A percentile compares a stretch with the other conserved stretches of the same genome.
These are phyloP conservation scores for Sciaenops ocellatus DNA, from an alignment of 2,797 vertebrate genomes.

Conservation along the genomic window DNA sequence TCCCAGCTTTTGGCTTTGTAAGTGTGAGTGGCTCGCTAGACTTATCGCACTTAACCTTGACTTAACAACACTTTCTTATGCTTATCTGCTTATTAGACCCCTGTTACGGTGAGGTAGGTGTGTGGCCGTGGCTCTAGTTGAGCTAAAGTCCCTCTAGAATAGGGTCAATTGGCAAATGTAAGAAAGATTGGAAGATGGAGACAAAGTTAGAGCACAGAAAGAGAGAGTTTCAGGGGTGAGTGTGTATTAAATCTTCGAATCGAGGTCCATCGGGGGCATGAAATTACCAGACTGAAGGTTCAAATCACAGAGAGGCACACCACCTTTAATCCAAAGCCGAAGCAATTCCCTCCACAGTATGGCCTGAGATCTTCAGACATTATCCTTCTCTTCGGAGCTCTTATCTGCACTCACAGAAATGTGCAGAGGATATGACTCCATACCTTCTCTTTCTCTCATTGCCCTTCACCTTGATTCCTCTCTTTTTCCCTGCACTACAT, in stretches of 20 bases:
- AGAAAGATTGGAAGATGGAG: slow-evolving; percentile 6
- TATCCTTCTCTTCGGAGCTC: slow-evolving; percentile 26
- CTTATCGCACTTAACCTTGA: slow-evolving; percentile 9
- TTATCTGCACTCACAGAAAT: slow-evolving; percentile 52
- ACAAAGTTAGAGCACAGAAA: slow-evolving; percentile 13
- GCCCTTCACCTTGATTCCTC: slow-evolving; percentile 20
- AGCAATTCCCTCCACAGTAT: slow-evolving; percentile 41
- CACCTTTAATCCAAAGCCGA: slow-evolving; percentile 37
- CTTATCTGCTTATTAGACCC: background rate
- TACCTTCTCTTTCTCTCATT: background rate
- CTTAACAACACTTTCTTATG: slow-evolving; percentile 4
- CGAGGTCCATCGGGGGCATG: slow-evolving; percentile 26
- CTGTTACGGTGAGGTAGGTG: background rate
- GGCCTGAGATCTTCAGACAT: slow-evolving; percentile 26
- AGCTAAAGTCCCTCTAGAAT: background rate
- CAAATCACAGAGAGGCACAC: slow-evolving; percentile 1
- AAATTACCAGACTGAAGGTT: slow-evolving; percentile 34
- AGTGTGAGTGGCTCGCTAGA: background rate
- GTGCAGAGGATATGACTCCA: slow-evolving; percentile 15
- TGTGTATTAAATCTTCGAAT: slow-evolving; percentile 39
- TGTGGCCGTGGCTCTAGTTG: background rate
- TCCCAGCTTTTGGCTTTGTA: background rate
- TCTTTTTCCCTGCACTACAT: background rate
- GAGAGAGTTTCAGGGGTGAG: slow-evolving; percentile 17
- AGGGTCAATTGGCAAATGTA: slow-evolving; percentile 38